Conservation (phyloP, 1,140 invertebrate genomes). For the Drosophila kanapiae region DNA sequence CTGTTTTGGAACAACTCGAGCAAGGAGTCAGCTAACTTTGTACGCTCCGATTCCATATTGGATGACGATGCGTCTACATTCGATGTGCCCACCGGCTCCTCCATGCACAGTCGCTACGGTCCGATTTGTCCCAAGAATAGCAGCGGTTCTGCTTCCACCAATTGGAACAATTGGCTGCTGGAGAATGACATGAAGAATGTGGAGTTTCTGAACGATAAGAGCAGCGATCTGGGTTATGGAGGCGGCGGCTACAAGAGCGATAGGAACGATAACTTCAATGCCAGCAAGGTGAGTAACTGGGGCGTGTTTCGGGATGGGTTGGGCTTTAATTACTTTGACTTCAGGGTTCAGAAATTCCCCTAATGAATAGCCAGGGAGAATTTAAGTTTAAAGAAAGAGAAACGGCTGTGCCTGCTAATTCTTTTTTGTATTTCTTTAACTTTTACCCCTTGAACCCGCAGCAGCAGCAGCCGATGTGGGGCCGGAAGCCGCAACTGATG, state of each 20-base stretch:
- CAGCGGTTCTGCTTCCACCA: slow-evolving; percentile 47
- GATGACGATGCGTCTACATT: slow-evolving; percentile 91
- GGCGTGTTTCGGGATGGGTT: neutral
- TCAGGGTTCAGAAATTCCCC: too few relatives aligned
- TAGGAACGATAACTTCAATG: slow-evolving; percentile 54
- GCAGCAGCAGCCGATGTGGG: slow-evolving; percentile 44
- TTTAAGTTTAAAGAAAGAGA: neutral
- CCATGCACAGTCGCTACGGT: slow-evolving; percentile 89
- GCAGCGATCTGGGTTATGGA: slow-evolving; percentile 48
- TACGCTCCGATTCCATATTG: slow-evolving; percentile 88
- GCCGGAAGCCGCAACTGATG: slow-evolving; percentile 61
- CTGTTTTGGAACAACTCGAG: slow-evolving; percentile 65
- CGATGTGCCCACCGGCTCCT: slow-evolving; percentile 88
- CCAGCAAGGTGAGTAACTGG: slow-evolving; percentile 55
- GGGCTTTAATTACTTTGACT: neutral
- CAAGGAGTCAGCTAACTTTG: slow-evolving; percentile 86
- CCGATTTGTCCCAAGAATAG: slow-evolving; percentile 90
- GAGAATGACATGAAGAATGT: slow-evolving; percentile 49
- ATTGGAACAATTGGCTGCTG: slow-evolving; percentile 64
- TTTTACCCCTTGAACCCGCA: neutral
- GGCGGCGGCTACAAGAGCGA: slow-evolving; percentile 53
- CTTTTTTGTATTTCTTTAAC: neutral
- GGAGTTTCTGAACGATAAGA: slow-evolving; percentile 34
- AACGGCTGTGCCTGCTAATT: neutral
- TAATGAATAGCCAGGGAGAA: neutral